Evolutionary conservation across 2,797 vertebrate species (phyloP).

Genomic region (Neosalanx taihuensis): DNA sequence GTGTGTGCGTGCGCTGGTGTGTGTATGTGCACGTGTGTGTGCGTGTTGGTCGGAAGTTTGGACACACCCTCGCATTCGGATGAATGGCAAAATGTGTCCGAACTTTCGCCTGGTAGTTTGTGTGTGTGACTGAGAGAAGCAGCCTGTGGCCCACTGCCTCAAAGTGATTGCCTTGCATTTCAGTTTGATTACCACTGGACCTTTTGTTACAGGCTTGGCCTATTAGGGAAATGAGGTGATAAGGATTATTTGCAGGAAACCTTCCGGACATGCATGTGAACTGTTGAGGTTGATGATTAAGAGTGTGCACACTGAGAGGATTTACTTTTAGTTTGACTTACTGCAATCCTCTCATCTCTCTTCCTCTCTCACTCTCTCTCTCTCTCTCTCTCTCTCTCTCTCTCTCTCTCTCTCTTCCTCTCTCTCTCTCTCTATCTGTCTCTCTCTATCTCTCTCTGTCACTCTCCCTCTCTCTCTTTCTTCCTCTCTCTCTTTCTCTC

Average conservation of each 20-base stretch:
- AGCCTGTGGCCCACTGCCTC: background rate
- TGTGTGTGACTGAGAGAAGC: background rate
- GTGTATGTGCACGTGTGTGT: conserved; percentile 3
- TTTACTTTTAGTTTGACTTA: background rate
- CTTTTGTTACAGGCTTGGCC: background rate
- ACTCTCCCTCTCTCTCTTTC: too few relatives aligned
- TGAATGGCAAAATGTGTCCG: too few relatives aligned
- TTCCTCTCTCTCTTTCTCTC: too few relatives aligned
- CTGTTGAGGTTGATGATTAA: background rate
- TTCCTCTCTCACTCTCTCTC: background rate
- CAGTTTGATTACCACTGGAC: background rate
- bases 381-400: background rate
- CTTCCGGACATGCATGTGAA: background rate
- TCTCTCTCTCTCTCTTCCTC: background rate
- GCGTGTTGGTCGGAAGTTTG: background rate
- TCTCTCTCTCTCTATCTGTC: background rate
- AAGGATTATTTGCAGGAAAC: background rate
- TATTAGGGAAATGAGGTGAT: too few relatives aligned
- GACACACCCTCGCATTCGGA: too few relatives aligned
- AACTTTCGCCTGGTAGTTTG: background rate
- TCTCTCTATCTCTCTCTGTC: background rate
- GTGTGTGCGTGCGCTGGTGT: conserved; percentile 6
- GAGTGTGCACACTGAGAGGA: background rate
- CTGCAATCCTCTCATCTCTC: background rate
- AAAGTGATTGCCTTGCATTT: background rate